Evolutionary conservation across 2,888 invertebrate species (phyloP), one percentile per base, ranked within the genome.

Genomic region (Sialis fuliginosa): DNA sequence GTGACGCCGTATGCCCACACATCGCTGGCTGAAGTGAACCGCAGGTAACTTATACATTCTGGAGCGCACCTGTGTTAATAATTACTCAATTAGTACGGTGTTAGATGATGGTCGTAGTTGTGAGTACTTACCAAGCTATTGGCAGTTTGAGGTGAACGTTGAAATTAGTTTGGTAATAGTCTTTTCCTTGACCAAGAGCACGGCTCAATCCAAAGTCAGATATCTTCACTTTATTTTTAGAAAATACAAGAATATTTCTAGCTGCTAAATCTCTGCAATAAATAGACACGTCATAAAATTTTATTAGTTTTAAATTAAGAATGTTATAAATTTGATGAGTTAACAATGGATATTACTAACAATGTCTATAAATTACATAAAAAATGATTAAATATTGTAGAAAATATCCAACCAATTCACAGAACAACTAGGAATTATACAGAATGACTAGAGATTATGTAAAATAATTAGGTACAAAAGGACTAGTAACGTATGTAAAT

Each of bases 1-100:
- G 95, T 92, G 0, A 96, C 91, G 4, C 90, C 97, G 62, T 84
- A 98, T 0, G 97, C 92, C 97, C 97, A 98, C 0, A 96, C 92
- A 61, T 98, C 98, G 48, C 92, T 92, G 6, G 95, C 83, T 6
- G 92, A 89, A 1, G 97, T 98, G 63, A 98, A 98, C 49, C 90
- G 80, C 50, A 97, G 71, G 63, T 88, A 96, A 54, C 91, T 86
- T 55, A 98, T 96, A 62, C 92, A 93, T 66, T 98, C 97, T 0
- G 97, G 96, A 0, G 97, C 96, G 70, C 96, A 96, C 84, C 83
- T 83, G 51, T 22, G n/a, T 13, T 41, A 48, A n/a, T 44, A 33
- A 32, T 72, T 70, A 62, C 85, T 96, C 97, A 97, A 4, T 97
- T 97, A 52, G 97, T 95, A 1, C 97, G 97, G 48, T 97, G 69